Evolutionary conservation across 1,140 invertebrate species (phyloP), one percentile per base, ranked within the genome.

Genomic region (Andricus grossulariae): DNA sequence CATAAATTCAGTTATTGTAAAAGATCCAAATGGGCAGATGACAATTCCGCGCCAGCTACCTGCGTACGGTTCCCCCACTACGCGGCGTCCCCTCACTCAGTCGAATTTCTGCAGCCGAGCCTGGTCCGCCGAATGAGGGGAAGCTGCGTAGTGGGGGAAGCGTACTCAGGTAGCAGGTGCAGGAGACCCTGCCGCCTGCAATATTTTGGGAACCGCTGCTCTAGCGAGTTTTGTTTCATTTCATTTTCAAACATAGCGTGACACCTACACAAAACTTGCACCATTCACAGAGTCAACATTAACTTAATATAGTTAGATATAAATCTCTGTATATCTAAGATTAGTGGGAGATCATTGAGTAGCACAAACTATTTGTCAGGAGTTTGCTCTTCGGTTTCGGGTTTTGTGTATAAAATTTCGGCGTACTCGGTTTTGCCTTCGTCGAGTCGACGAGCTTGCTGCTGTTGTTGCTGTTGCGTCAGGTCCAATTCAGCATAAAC

Each of bases 401-500:
- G 81, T 77, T 91, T 91, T 3, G 92, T 90, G 72, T 92, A 92
- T 5, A 93, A 80, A 72, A 93, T 93, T 80, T 93, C 92, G 0
- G 92, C 92, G 45, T 93, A 93, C 55, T 93, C 92, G 0, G 92
- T 93, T 82, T 92, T 92, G 8, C 91, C 90, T 11, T 93, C 92
- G 73, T 89, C 92, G 8, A 90, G 45, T 19, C 87, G 85, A 57
- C 89, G 86, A 10, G 73, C 74, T 49, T 86, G 86, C 57, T 88
- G 86, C 8, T 89, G 85, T 49, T 88, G 88, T n/a, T 88, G 86
- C 16, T 89, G 88, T n/a, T 88, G 87, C 13, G 87, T 89, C 25
- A 93, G 83, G 80, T 93, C 92, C 52, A 93, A 82, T 83, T 93
- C 92, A 0, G 92, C 92, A 74, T 93, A 93, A 57, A 93, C 92